A percentile compares a stretch with the other conserved stretches of the same genome.
These are phyloP conservation scores for Epizoanthus fatuus DNA, from an alignment of 92 coral and sea anemone genomes.

Conservation along the genomic window DNA sequence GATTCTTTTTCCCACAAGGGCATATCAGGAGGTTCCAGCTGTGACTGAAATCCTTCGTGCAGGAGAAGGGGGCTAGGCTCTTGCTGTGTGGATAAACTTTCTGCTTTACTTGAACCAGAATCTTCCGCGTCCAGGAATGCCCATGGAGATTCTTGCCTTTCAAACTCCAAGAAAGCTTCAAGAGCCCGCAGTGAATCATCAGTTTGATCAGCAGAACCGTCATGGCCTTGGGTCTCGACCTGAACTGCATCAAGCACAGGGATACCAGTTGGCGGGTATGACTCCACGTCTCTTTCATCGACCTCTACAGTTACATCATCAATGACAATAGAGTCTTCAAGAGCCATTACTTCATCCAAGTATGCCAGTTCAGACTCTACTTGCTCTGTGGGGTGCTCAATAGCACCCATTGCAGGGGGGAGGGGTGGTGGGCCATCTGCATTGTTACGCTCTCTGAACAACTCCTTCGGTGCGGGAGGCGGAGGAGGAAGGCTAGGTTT, in stretches of 20 bases:
- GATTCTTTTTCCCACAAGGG: background rate
- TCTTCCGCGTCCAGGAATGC: conserved; percentile 45
- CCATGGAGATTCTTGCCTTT: conserved; percentile 42
- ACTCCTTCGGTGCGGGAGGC: background rate
- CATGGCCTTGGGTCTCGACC: background rate
- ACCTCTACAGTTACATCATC: background rate
- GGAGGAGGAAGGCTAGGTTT: background rate
- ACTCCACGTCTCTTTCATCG: background rate
- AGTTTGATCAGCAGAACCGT: conserved; percentile 4
- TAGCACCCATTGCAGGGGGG: conserved; percentile 12
- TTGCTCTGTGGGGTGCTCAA: conserved; percentile 2
- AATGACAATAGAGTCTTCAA: conserved; percentile 62
- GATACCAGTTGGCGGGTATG: background rate
- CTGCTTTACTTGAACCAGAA: conserved; percentile 34
- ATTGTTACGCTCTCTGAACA: background rate
- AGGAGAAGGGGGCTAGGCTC: background rate
- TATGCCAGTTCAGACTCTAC: conserved; percentile 64
- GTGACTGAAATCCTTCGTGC: background rate
- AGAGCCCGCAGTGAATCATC: conserved; percentile 17
- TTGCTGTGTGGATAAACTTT: background rate
- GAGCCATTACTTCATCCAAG: conserved; percentile 66
- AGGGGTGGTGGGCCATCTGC: conserved; percentile 10
- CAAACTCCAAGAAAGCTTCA: conserved; percentile 47
- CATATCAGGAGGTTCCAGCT: background rate
- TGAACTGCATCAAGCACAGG: background rate